Evolutionary conservation across 1,140 invertebrate species (phyloP), one percentile per base, ranked within the genome.

Genomic region (Drosophila malerkotliana): DNA sequence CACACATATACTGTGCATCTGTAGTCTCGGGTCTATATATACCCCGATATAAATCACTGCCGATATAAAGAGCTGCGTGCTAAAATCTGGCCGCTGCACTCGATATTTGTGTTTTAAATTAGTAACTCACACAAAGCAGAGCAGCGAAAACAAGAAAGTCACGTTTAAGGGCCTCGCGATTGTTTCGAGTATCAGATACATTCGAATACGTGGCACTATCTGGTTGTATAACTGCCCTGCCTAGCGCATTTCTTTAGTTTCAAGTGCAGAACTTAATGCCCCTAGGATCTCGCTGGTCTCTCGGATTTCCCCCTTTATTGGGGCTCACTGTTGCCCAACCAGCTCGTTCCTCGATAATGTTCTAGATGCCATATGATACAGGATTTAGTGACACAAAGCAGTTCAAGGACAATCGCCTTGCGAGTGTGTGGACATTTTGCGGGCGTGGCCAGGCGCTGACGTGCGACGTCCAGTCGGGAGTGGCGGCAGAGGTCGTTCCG

Each of bases 371-470:
- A 60, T 47, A 64, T 59, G 63, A 62, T 28, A 60, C 76, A 83
- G 80, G 80, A 83, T 83, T 76, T 76, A 79, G 62, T 84, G 63
- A 62, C 72, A 57, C 51, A 64, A 63, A 74, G 39, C 63, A 67
- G 61, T 64, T 80, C 82, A 85, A 87, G 82, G 82, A 85, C 82
- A 78, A 67, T 62, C 48, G 61, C 21, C 49, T 63, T 49, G 45
- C 54, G 73, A 57, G 48, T 45, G 30, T 28, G 39, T n/a, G 52
- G 34, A 56, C 45, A 21, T 18, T 62, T 75, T 67, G 60, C 52
- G 68, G 48, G 62, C 57, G 72, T 63, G 52, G 52, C 55, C 72
- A 67, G 64, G 24, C 18, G 32, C 24, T 69, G 47, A 39, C 34
- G 53, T 10, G 41, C 60, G 53, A 54, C 41, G 44, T 15, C 10